These are phyloP conservation scores for Apeira syringaria DNA, from an alignment of 2,888 invertebrate species.

Conservation along the genomic window DNA sequence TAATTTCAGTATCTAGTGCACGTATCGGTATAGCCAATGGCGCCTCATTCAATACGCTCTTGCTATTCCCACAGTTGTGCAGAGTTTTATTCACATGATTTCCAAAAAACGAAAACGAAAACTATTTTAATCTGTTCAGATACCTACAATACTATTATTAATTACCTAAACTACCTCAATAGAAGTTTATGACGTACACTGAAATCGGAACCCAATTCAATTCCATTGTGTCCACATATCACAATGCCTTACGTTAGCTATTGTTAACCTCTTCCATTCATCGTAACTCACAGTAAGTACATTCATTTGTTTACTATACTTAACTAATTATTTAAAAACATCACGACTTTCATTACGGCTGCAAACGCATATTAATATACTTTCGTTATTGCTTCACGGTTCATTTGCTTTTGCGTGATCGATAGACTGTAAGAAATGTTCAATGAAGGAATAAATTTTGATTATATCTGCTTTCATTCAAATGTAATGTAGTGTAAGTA, in stretches of 20 bases:
- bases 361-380: no score
- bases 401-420: background rate
- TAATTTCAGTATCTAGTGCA: no score
- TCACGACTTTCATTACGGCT: background rate
- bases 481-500: no score
- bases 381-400: no score
- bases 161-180: constrained; percentile 14
- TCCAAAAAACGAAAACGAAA: no score
- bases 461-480: no score
- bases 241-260: constrained; percentile 15
- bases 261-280: constrained; percentile 14
- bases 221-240: constrained; percentile 17
- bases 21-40: no score
- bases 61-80: no score
- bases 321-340: constrained; percentile 1
- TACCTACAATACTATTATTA: background rate
- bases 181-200: constrained; percentile 15
- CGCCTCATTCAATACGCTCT: no score
- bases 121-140: no score
- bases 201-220: constrained; percentile 22
- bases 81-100: no score
- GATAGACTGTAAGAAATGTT: background rate
- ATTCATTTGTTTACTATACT: background rate
- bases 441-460: no score
- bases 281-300: constrained; percentile 2